Evolutionary conservation across 2,888 invertebrate species (phyloP).

Genomic region (Dendrolimus houi): DNA sequence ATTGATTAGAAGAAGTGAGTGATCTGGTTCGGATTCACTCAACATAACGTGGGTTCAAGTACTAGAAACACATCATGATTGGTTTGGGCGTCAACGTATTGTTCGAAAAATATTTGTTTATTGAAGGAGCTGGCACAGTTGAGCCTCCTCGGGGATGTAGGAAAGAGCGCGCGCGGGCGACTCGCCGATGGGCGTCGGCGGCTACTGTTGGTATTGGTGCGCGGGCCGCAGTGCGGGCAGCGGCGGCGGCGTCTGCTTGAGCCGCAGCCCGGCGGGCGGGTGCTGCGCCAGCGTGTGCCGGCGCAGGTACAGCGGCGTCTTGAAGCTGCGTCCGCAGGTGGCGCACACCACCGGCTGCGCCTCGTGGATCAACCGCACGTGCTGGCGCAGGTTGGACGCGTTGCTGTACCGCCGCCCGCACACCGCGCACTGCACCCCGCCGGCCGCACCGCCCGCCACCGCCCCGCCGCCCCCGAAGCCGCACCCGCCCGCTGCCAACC

Average conservation of each 20-base stretch:
- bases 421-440: constrained; percentile 77
- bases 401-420: constrained; percentile 84
- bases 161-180: constrained; percentile 23
- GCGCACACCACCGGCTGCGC: constrained; percentile 82
- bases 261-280: constrained; percentile 38
- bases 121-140: constrained; percentile 10
- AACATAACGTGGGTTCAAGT: no score
- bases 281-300: constrained; percentile 85
- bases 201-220: constrained; percentile 39
- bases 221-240: constrained; percentile 52
- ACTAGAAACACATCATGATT: no score
- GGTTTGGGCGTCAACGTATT: no score
- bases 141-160: constrained; percentile 16
- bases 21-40: no score
- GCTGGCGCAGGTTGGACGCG: constrained; percentile 84
- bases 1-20: no score
- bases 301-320: constrained; percentile 85
- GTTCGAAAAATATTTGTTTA: neutral
- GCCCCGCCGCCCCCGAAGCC: constrained; percentile 21
- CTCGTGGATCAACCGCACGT: constrained; percentile 84
- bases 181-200: constrained; percentile 10
- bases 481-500: constrained; percentile 55
- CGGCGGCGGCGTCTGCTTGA: constrained; percentile 48
- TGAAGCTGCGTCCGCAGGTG: constrained; percentile 83
- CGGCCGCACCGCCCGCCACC: constrained; percentile 32